A percentile compares a stretch with the other conserved stretches of the same genome.
Conservation (phyloP, 1,140 invertebrate species). For the Monomorium pharaonis region DNA sequence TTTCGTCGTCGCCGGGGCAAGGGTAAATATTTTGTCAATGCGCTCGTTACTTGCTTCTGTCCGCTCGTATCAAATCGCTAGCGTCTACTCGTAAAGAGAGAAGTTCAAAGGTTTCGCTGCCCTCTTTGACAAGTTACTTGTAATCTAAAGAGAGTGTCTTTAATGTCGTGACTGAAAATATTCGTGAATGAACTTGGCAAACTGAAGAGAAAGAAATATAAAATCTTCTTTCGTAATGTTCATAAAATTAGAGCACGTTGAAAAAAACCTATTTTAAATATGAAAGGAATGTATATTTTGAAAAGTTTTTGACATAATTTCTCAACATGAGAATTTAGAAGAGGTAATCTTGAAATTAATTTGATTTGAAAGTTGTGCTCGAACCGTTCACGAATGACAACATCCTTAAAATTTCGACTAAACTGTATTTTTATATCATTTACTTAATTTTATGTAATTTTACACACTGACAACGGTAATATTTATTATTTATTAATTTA, state of each 20-base stretch:
- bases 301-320: neutral
- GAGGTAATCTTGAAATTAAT: neutral
- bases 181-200: constrained; percentile 1
- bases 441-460: too few species aligned
- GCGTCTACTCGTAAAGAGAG: constrained; percentile 19
- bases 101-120: constrained; percentile 32
- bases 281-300: too few species aligned
- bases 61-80: constrained; percentile 42
- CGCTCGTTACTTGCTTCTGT: constrained; percentile 62
- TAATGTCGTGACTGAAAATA: constrained; percentile 22
- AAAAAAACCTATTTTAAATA: neutral
- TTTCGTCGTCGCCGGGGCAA: constrained; percentile 3
- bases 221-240: neutral
- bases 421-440: too few species aligned
- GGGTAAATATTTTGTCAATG: constrained; percentile 69
- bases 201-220: neutral
- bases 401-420: too few species aligned
- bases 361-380: neutral
- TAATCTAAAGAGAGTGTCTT: constrained; percentile 6
- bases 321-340: neutral
- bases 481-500: too few species aligned
- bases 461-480: too few species aligned
- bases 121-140: constrained; percentile 33
- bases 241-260: neutral
- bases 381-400: too few species aligned